Evolutionary conservation across 2,113 vertebrate genomes (phyloP).

Genomic region (Entomyzon cyanotis): DNA sequence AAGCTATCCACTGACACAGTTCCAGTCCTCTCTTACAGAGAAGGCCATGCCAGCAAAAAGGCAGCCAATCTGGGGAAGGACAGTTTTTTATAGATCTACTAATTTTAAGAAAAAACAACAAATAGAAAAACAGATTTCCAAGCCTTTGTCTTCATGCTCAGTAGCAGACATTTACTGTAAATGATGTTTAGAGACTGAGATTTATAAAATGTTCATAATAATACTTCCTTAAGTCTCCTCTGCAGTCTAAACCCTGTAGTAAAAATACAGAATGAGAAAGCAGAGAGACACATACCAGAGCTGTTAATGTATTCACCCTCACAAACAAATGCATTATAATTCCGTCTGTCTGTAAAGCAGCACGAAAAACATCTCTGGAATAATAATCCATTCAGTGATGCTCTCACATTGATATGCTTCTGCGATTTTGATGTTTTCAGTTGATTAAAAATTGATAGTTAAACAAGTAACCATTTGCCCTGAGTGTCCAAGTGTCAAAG

Average conservation of each 20-base stretch:
- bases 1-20: not conserved
- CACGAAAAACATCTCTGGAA: not conserved
- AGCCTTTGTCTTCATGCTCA: not conserved
- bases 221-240: not conserved
- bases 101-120: not conserved
- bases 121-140: not conserved
- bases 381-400: not conserved
- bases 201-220: not conserved
- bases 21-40: not conserved
- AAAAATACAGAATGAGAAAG: not conserved
- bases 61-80: not conserved
- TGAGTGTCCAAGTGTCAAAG: not conserved
- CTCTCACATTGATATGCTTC: not conserved
- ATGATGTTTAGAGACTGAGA: not conserved
- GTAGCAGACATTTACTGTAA: not conserved
- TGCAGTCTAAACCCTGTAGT: not conserved
- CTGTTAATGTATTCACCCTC: constrained; percentile 7
- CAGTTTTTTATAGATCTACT: not conserved
- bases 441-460: not conserved
- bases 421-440: not conserved
- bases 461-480: not conserved
- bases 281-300: not conserved
- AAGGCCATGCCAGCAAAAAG: not conserved
- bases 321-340: not conserved
- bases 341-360: not conserved